Evolutionary conservation across 2,113 vertebrate genomes (phyloP).

Genomic region (western clawed frog (Xenopus tropicalis)): DNA sequence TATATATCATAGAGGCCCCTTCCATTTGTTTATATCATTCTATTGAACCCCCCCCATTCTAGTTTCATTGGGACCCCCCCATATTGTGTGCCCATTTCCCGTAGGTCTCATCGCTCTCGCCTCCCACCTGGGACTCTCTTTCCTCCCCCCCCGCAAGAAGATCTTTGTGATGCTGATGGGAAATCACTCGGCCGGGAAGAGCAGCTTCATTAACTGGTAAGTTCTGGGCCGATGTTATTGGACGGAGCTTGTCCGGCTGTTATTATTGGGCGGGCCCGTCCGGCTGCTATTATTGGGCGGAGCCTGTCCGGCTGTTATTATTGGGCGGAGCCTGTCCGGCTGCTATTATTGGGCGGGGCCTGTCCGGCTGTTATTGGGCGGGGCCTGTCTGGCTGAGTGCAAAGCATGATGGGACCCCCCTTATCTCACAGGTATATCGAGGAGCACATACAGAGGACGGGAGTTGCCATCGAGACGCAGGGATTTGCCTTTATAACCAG

Average conservation of each 20-base stretch:
- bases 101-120: constrained; percentile 70
- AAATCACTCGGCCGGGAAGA: constrained; percentile 81
- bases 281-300: too few relatives aligned
- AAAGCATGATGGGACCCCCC: too few relatives aligned
- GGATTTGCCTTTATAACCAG: constrained; percentile 80
- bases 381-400: too few relatives aligned
- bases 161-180: constrained; percentile 80
- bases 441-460: constrained; percentile 80
- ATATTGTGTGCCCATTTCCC: neutral
- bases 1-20: too few relatives aligned
- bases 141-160: constrained; percentile 74
- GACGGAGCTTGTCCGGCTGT: too few relatives aligned
- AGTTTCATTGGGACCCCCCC: too few relatives aligned
- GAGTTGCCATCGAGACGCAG: constrained; percentile 80
- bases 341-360: too few relatives aligned
- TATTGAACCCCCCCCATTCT: too few relatives aligned
- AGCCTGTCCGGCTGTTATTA: neutral
- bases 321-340: too few relatives aligned
- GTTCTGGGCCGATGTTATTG: neutral
- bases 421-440: constrained; percentile 71
- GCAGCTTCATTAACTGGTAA: constrained; percentile 81
- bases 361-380: too few relatives aligned
- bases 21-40: too few relatives aligned
- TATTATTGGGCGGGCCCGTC: too few relatives aligned
- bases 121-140: constrained; percentile 64